Evolutionary conservation across 2,797 vertebrate species (phyloP).

Genomic region (Manis javanica): DNA sequence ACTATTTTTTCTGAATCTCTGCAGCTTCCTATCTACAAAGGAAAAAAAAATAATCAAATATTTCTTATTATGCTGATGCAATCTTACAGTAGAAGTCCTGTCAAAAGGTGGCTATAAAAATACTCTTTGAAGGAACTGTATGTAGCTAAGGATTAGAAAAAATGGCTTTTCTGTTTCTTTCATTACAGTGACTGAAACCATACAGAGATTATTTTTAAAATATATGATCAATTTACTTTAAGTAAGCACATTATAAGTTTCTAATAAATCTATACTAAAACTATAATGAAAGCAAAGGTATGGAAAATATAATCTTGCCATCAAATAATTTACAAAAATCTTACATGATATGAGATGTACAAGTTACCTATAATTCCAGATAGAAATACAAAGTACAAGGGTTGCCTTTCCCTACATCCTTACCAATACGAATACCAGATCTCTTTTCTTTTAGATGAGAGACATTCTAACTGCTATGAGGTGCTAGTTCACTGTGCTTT

Average conservation of each 20-base stretch:
- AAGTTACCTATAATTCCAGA: neutral
- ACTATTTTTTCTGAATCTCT: neutral
- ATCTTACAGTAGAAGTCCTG: neutral
- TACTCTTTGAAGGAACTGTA: neutral
- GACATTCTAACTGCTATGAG: neutral
- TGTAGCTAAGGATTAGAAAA: neutral
- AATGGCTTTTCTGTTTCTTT: neutral
- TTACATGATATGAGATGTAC: neutral
- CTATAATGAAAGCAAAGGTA: neutral
- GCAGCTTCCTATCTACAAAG: neutral
- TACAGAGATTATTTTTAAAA: neutral
- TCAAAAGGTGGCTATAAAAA: neutral
- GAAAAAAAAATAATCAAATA: neutral
- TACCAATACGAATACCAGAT: neutral
- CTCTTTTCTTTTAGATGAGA: neutral
- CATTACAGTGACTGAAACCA: neutral
- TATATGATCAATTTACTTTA: neutral
- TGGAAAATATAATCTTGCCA: neutral
- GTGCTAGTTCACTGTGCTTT: neutral
- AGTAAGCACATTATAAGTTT: neutral
- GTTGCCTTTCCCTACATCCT: neutral
- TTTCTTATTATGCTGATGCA: neutral
- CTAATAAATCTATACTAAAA: neutral
- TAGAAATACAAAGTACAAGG: neutral
- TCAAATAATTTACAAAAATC: constrained; percentile 14